A percentile compares a stretch with the other conserved stretches of the same genome.
These are phyloP conservation scores for Pollenia angustigena DNA, from an alignment of 2,888 invertebrate genomes.

Conservation along the genomic window DNA sequence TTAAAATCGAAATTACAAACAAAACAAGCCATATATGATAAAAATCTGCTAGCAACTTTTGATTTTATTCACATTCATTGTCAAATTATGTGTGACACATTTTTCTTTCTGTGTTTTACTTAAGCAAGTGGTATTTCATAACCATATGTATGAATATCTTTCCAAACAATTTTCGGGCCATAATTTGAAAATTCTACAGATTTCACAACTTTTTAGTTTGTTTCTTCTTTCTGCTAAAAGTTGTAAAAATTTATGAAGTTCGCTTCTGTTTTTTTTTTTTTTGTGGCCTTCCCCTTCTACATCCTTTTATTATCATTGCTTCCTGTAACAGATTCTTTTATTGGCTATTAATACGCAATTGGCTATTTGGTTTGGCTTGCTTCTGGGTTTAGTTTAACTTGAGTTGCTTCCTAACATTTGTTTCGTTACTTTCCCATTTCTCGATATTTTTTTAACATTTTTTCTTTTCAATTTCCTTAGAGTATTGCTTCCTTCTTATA, in stretches of 20 bases:
- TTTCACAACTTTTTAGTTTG: background rate
- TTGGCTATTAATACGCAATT: constrained; percentile 73
- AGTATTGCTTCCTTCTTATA: constrained; percentile 50
- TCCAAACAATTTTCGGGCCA: background rate
- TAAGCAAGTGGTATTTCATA: background rate
- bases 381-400: constrained; percentile 51
- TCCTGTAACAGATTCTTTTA: constrained; percentile 70
- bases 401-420: constrained; percentile 24
- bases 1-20: no score
- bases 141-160: background rate
- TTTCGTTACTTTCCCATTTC: constrained; percentile 11
- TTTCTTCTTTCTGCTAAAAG: constrained; percentile 9
- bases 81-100: no score
- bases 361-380: constrained; percentile 66
- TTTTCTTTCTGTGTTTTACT: background rate
- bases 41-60: no score
- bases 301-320: constrained; percentile 59
- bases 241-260: constrained; percentile 61
- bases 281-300: background rate
- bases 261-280: background rate
- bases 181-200: background rate
- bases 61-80: no score
- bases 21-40: no score
- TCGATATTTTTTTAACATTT: background rate
- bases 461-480: constrained; percentile 54